Conservation (phyloP, 2,113 vertebrate genomes). For the Aptenodytes patagonicus region DNA sequence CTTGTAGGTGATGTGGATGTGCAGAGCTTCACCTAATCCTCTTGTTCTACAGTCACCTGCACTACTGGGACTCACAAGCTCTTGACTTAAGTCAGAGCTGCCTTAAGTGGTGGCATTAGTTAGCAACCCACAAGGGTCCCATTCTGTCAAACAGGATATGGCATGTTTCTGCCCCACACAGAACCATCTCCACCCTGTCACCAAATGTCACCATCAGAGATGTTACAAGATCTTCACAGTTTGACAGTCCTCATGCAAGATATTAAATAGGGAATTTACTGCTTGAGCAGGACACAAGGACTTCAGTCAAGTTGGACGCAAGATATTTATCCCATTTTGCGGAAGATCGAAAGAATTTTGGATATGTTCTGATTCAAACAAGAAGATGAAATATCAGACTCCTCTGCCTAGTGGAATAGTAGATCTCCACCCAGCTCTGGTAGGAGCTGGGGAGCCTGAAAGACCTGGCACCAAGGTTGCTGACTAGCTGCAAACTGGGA, state of each 20-base stretch:
- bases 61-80: not conserved
- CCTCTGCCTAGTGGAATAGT: not conserved
- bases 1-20: not conserved
- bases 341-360: not conserved
- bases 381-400: not conserved
- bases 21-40: not conserved
- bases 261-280: not conserved
- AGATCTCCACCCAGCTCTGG: slow-evolving; percentile 6
- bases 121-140: not conserved
- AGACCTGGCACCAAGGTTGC: slow-evolving; percentile 41
- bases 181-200: not conserved
- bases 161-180: not conserved
- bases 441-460: slow-evolving; percentile 57
- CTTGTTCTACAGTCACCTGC: not conserved
- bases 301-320: not conserved
- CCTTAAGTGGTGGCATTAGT: not conserved
- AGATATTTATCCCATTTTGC: not conserved
- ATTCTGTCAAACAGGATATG: not conserved
- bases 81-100: not conserved
- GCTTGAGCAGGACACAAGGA: not conserved
- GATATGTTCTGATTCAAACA: not conserved
- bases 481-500: slow-evolving; percentile 56
- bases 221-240: not conserved
- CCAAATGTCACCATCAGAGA: not conserved
- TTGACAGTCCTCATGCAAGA: not conserved